Evolutionary conservation across 2,888 invertebrate species (phyloP), one percentile per base, ranked within the genome.

Genomic region (Lepidochrysops patricia): DNA sequence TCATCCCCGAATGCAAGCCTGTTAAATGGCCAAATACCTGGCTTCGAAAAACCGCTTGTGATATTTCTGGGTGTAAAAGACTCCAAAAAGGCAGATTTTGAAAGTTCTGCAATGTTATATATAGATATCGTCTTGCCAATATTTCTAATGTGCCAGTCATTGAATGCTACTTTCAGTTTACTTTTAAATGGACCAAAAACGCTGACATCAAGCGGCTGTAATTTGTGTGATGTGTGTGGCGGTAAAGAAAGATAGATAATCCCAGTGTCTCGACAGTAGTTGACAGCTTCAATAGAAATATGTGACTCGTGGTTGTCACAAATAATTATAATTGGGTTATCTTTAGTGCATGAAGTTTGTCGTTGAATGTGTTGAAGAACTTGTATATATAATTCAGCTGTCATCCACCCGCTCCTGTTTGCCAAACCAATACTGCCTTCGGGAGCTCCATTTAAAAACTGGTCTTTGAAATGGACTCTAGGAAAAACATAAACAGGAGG

Each of bases 171-270:
- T 58, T 71, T 71, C 37, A 70, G 67, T 23, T 68, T 72, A n/a
- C n/a, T n/a, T n/a, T n/a, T n/a, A n/a, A 67, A 68, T n/a, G 66
- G 64, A 32, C 65, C 67, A 50, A 68, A 69, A 4, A 80, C 72
- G 35, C 72, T 65, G 7, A 71, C 65, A 60, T 75, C 75, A 34
- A 76, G 61, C 13, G 76, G 79, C 67, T 81, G 79, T 3, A 77
- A 58, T 34, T 72, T 69, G 63, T 80, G 75, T 15, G 70, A 69
- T 61, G 73, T 77, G 64, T 75, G 76, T 26, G 68, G 67, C 29
- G 66, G 68, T 62, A 70, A 71, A 34, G 60, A 73, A 7, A 68
- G 5, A 57, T 62, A 65, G 58, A 66, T 50, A 25, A 50, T 50
- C 2, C 50, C 50, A 25, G 23, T 61, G 13, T 68, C 63, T 5